Base-by-base conservation (phyloP, 1,140 invertebrate genomes). In the Brachionus calyciflorus region DNA sequence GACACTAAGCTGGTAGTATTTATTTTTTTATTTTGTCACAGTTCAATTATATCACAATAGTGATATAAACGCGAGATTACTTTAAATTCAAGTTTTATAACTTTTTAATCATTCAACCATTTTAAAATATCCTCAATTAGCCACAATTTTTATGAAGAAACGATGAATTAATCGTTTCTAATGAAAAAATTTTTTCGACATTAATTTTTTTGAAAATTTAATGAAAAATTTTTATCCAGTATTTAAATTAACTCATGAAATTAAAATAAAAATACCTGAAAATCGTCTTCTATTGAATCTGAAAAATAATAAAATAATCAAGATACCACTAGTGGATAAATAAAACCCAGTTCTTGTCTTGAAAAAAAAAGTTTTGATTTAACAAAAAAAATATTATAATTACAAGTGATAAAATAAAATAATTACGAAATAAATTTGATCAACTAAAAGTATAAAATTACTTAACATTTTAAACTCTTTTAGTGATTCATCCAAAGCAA, bases 401-500 rank as follows among this genome's bases (percentile, higher is more conserved):
- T 10, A 49, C 51, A 1, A 44, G 9, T 57, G 37, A 21, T 14
- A 77, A 53, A 77, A 40, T 19, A n/a, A 21, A 46, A 65, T 53
- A 88, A 89, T 89, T 88, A 92, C 91, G 80, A 92, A 86, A 75
- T 82, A 83, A 79, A 88, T 89, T 49, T 90, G 88, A 84, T 91
- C 88, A 40, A 89, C 84, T 90, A 91, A 92, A 3, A 94, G 86
- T 26, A 90, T 83, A 70, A 92, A 84, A 82, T 90, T 87, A 24
- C 91, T 86, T 53, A 90, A 83, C 63, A 92, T 79, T 48, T 86
- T 84, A 85, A 92, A 92, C 44, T 85, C 85, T 33, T 90, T 81
- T 80, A 86, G 84, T 14, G 88, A 88, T 7, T 89, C 89, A 85
- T 93, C 91, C 26, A 93, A 83, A 28, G 91, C 89, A 86, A 93